phyloP scores from a whole-genome alignment of 2,797 vertebrate genomes.

The Melanotaenia trifasciata region DNA sequence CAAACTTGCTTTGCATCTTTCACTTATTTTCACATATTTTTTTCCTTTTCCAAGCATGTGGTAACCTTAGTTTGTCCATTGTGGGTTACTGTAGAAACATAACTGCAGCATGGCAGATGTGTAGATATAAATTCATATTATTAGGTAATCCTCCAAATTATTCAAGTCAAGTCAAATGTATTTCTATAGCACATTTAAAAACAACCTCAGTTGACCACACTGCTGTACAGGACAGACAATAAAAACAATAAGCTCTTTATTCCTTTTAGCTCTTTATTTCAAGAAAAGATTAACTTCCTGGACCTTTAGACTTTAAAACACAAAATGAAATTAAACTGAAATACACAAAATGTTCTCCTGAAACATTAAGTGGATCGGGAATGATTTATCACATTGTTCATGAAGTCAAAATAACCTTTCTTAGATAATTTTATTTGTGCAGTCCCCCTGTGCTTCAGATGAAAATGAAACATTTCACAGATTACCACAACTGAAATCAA shows the following conservation, averaged over 20 bases:
- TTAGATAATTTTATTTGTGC: background rate
- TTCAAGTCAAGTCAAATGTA: no score
- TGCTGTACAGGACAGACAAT: no score
- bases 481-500: background rate
- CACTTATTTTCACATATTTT: no score
- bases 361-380: background rate
- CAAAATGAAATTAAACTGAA: background rate
- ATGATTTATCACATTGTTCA: background rate
- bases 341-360: background rate
- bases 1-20: no score
- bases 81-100: background rate
- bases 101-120: background rate
- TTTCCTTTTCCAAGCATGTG: background rate
- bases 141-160: no score
- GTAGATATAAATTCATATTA: background rate
- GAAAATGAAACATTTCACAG: background rate
- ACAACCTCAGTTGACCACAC: no score
- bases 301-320: background rate
- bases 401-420: background rate
- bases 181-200: no score
- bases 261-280: background rate
- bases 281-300: background rate
- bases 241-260: no score
- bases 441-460: background rate
- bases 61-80: background rate